These are phyloP conservation scores for Ascaphus truei DNA, from an alignment of 2,113 vertebrate species.

Conservation along the genomic window DNA sequence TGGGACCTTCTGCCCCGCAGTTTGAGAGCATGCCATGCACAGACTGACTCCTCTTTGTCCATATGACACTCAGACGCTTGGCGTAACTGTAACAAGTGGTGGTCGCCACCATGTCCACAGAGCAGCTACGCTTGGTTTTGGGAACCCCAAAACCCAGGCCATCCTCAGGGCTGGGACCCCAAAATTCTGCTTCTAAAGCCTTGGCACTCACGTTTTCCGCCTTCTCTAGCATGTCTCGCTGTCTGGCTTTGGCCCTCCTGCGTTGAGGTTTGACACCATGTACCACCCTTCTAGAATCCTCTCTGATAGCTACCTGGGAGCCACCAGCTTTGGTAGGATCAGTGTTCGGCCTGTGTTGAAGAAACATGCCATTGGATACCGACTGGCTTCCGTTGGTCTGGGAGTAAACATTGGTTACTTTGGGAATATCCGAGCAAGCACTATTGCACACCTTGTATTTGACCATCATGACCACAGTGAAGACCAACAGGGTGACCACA, in stretches of 20 bases:
- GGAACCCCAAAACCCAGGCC: not conserved
- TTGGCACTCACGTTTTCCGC: not conserved
- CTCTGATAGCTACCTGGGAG: constrained; percentile 2
- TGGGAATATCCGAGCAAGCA: constrained; percentile 55
- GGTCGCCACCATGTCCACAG: constrained; percentile 70
- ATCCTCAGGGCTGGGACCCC: constrained; percentile 32
- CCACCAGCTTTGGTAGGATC: constrained; percentile 44
- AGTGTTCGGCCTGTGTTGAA: constrained; percentile 37
- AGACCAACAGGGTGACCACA: constrained; percentile 83
- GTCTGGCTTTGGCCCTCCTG: constrained; percentile 48
- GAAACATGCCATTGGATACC: constrained; percentile 63
- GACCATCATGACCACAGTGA: constrained; percentile 86
- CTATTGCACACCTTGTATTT: constrained; percentile 75
- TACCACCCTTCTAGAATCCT: constrained; percentile 4
- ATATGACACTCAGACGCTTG: constrained; percentile 80
- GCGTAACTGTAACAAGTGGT: constrained; percentile 70
- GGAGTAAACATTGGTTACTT: constrained; percentile 70
- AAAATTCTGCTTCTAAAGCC: not conserved
- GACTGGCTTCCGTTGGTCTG: constrained; percentile 78
- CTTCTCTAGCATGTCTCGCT: constrained; percentile 29
- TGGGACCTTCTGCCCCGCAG: constrained; percentile 46
- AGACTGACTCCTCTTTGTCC: constrained; percentile 83
- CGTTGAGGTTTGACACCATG: constrained; percentile 45
- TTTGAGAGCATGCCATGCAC: constrained; percentile 79
- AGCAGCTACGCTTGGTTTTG: constrained; percentile 73